Evolutionary conservation across 2,797 vertebrate genomes (phyloP).

Genomic region (Sylvia borin): DNA sequence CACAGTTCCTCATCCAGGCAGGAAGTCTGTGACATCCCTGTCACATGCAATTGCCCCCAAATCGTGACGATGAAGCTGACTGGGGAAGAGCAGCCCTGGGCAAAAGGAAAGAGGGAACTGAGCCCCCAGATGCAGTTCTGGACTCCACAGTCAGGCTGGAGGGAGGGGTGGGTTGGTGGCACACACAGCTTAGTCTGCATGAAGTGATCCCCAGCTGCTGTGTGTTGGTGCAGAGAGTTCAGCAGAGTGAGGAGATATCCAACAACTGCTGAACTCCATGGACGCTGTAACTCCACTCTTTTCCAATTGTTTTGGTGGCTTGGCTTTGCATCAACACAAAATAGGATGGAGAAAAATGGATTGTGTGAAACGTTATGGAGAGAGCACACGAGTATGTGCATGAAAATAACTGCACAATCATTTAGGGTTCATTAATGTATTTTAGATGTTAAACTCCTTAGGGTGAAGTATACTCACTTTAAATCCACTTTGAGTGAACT

Average conservation of each 20-base stretch:
- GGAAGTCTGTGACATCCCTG: background rate
- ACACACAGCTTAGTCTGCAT: background rate
- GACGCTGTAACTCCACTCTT: background rate
- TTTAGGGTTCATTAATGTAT: background rate
- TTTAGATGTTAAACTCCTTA: background rate
- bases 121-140: background rate
- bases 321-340: background rate
- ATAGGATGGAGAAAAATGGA: background rate
- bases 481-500: background rate
- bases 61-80: accelerated
- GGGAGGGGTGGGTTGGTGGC: background rate
- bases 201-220: background rate
- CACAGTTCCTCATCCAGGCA: background rate
- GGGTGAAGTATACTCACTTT: background rate
- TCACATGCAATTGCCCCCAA: background rate
- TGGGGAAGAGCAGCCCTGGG: background rate
- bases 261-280: background rate
- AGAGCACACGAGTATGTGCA: background rate
- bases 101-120: background rate
- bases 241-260: background rate
- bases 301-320: background rate
- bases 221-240: background rate
- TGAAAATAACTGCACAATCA: background rate
- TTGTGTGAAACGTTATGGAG: background rate
- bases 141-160: background rate